These are phyloP conservation scores for Porites lutea DNA, from an alignment of 64 coral and sea anemone genomes.

Conservation along the genomic window DNA sequence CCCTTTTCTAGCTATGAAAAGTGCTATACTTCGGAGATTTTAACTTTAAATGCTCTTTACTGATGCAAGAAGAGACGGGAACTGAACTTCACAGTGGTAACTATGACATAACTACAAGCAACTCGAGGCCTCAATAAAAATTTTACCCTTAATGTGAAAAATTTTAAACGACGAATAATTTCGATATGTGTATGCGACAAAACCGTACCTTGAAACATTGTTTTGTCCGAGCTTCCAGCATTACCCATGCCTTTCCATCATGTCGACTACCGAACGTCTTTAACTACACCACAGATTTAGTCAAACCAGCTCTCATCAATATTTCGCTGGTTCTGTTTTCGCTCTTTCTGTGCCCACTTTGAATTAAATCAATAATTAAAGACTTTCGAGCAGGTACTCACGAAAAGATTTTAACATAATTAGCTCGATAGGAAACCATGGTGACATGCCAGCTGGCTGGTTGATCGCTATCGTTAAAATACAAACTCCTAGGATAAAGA, in stretches of 20 bases:
- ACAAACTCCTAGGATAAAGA: too few species aligned
- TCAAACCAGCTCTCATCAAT: slow-evolving; percentile 18
- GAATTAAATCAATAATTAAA: slow-evolving; percentile 44
- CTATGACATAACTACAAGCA: not conserved
- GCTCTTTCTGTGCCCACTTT: not conserved
- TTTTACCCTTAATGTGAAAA: not conserved
- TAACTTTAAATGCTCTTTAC: not conserved
- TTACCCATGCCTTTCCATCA: slow-evolving; percentile 30
- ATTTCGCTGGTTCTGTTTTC: slow-evolving; percentile 11
- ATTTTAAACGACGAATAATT: not conserved
- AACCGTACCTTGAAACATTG: slow-evolving; percentile 49
- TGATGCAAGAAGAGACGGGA: not conserved
- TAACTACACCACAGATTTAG: too few species aligned
- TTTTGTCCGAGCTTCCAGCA: slow-evolving; percentile 31
- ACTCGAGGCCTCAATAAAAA: not conserved
- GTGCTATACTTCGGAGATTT: not conserved
- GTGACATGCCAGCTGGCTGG: slow-evolving; percentile 2
- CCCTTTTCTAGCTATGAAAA: not conserved
- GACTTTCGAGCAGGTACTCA: slow-evolving; percentile 38
- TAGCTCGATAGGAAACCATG: slow-evolving; percentile 8
- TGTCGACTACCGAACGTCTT: not conserved
- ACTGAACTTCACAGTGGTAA: not conserved
- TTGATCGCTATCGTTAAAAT: not conserved
- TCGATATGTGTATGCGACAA: not conserved
- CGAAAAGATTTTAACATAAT: slow-evolving; percentile 52